Conservation (phyloP, 2,888 invertebrate species). For the Junonia oenone region DNA sequence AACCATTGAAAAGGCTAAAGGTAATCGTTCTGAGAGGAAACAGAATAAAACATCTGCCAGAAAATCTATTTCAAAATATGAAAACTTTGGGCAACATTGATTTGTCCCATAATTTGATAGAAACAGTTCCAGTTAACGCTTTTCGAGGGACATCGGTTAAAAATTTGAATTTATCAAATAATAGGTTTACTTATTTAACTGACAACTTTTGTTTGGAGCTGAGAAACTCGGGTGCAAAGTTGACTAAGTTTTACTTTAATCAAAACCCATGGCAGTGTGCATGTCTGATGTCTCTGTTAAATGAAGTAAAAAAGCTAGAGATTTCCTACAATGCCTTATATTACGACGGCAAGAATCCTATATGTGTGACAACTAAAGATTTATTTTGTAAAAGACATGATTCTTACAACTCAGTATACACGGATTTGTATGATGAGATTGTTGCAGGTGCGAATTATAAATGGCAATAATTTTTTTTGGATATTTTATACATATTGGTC, state of each 20-base stretch:
- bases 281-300: conserved; percentile 51
- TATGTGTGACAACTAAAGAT: conserved; percentile 51
- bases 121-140: conserved; percentile 48
- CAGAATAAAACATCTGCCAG: conserved; percentile 45
- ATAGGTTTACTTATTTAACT: conserved; percentile 54
- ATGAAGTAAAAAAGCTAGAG: conserved; percentile 48
- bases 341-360: conserved; percentile 49
- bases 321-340: conserved; percentile 48
- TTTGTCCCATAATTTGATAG: conserved; percentile 52
- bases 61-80: conserved; percentile 47
- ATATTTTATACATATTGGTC: too few species aligned
- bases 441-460: not conserved
- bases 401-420: conserved; percentile 43
- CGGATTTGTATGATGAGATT: conserved; percentile 40
- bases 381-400: conserved; percentile 51
- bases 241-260: conserved; percentile 56
- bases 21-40: conserved; percentile 50
- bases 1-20: conserved; percentile 46
- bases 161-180: conserved; percentile 53
- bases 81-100: conserved; percentile 46
- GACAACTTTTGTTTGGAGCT: conserved; percentile 61
- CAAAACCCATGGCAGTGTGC: conserved; percentile 70
- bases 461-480: not conserved
- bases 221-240: conserved; percentile 47
- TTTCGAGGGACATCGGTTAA: conserved; percentile 51